Base-by-base conservation (phyloP, 1,140 invertebrate species). In the Drosophila murphyi region DNA sequence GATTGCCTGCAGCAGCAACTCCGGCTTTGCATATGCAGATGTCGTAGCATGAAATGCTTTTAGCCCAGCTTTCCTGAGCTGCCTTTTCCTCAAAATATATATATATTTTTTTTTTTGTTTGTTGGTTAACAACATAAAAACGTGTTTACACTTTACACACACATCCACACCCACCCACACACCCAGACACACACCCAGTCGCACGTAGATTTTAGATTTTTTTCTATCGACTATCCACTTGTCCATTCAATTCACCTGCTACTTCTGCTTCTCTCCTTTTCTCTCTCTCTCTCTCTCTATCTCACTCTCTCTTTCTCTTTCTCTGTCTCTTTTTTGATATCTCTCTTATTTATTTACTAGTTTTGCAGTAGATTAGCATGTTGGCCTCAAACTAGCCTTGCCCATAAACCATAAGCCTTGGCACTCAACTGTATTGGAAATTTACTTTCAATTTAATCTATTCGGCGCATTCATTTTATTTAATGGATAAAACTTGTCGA, bases 61-160 rank as follows among this genome's bases (percentile, higher is more conserved):
- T 70, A 77, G 78, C 10, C 45, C 48, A 48, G 45, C 55, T 76
- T 47, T 67, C 34, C 55, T 63, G 28, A 45, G 43, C 54, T 61
- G 55, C 63, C 32, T 65, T 20, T 71, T 43, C 3, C 5, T 32
- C 43, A 37, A 51, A 31, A 7, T 51, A 39, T 50, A 34, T 20
- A 1, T 4, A 29, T 8, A 20, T 37, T 12, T 48, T 62, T 60
- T 47, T 61, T 45, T 79, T 56, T 73, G 57, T 63, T 41, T 71
- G 64, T 73, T 52, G 85, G 76, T 77, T 87, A 87, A 87, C 83
- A 87, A 83, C 76, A 83, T 88, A 83, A 87, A 87, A 87, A 83
- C 80, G 77, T 82, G 80, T 77, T 88, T 83, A 89, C 85, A 80
- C 77, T 65, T 77, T 62, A 74, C 80, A 79, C 59, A 64, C 73